Base-by-base conservation (phyloP, 2,113 vertebrate species). In the Macquaria ambigua region DNA sequence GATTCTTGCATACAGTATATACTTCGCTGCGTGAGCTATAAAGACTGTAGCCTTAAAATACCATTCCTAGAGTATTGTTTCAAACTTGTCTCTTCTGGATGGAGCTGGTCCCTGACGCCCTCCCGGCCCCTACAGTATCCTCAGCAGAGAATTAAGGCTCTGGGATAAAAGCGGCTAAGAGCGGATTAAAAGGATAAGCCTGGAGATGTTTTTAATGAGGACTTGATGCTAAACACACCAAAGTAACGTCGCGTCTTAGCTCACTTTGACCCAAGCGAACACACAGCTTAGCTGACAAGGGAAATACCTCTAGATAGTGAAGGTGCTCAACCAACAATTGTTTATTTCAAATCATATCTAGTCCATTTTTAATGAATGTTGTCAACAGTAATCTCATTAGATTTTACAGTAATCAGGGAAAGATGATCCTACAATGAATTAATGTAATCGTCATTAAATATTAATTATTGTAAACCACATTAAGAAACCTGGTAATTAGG, bases 161-260 rank as follows among this genome's bases (percentile, higher is more conserved):
- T 37, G 71, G 82, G 86, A 89, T 87, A 70, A 93, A 94, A 90
- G 89, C 84, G 9, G 90, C 84, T 93, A 84, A 92, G 84, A 92
- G 89, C 84, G 84, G 92, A 94, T 95, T 95, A 94, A 90, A 89
- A 83, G 76, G 90, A 94, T 94, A 89, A 94, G 90, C 87, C 83
- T 11, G 37, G 91, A 94, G 86, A 93, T 92, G 85, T 88, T 93
- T 91, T 90, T 89, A 64, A 86, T 89, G 85, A 90, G 63, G 81
- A 92, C 74, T 89, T 83, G 85, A 92, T 89, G 86, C 66, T 87
- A 59, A 91, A 89, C 83, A 81, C 87, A 88, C 82, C 81, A 92
- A 93, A 91, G 73, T 55, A 84, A 87, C 64, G 48, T 9, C 3
- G 25, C 23, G 37, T 87, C 87, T 85, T 85, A 92, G 83, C 77